These are phyloP conservation scores for Pseudomugil tenellus DNA, from an alignment of 2,797 vertebrate genomes.

Conservation along the genomic window DNA sequence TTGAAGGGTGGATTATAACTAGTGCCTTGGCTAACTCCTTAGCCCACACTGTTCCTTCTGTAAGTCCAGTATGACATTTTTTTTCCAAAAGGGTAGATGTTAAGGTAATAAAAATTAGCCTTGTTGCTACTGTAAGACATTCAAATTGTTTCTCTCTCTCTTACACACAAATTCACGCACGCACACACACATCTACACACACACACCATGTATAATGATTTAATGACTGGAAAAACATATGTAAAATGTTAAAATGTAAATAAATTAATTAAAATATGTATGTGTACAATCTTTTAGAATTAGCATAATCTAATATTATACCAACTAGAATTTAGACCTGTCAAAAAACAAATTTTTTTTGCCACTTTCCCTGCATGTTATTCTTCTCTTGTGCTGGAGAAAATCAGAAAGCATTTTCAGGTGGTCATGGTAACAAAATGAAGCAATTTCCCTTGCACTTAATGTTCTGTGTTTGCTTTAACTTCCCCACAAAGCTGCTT, in stretches of 20 bases:
- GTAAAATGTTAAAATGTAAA: slow-evolving; percentile 1
- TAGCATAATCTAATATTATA: slow-evolving; percentile 7
- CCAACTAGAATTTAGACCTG: slow-evolving; percentile 10
- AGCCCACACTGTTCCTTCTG: slow-evolving; percentile 80
- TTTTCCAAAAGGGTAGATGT: slow-evolving; percentile 58
- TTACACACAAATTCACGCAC: slow-evolving; percentile 13
- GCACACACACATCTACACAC: not conserved
- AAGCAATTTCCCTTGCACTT: slow-evolving; percentile 85
- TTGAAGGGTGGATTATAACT: slow-evolving; percentile 87
- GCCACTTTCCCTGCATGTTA: slow-evolving; percentile 74
- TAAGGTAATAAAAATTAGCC: slow-evolving; percentile 49
- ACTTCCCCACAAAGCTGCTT: slow-evolving; percentile 38
- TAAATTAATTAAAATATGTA: slow-evolving; percentile 2
- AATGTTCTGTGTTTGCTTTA: slow-evolving; percentile 65
- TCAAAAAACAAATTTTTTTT: slow-evolving; percentile 23
- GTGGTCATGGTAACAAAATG: slow-evolving; percentile 92
- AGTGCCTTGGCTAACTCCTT: slow-evolving; percentile 80
- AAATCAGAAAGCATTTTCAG: slow-evolving; percentile 80
- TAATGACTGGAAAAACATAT: slow-evolving; percentile 14
- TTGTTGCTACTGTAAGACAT: slow-evolving; percentile 34
- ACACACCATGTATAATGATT: not conserved
- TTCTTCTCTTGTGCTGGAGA: slow-evolving; percentile 61
- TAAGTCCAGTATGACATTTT: slow-evolving; percentile 64
- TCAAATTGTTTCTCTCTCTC: slow-evolving; percentile 1
- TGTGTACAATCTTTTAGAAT: not conserved